Percentiles rank a stretch among this genome's conserved stretches.
Conservation (phyloP, 2,888 invertebrate species). For the Microplitis manilae region DNA sequence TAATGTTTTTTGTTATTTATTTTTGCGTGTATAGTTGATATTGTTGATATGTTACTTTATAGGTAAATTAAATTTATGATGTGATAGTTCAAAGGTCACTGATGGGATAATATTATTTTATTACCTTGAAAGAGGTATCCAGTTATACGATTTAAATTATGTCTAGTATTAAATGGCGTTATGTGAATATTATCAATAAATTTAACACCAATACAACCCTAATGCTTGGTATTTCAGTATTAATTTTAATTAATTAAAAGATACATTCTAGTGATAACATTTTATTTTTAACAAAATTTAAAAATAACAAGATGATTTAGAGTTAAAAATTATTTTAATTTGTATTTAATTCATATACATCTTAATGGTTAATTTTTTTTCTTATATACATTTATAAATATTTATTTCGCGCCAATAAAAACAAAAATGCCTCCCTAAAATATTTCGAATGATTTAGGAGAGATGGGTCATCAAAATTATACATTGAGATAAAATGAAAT, state of each 20-base stretch:
- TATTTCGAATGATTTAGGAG: too few species aligned
- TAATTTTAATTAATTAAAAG: background rate
- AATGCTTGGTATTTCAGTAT: background rate
- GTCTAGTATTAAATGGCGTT: background rate
- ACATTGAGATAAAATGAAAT: too few species aligned
- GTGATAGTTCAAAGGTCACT: background rate
- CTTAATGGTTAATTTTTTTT: too few species aligned
- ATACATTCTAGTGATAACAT: background rate
- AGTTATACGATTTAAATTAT: background rate
- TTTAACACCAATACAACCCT: background rate
- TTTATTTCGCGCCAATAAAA: too few species aligned
- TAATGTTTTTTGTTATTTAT: background rate
- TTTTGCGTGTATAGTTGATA: background rate
- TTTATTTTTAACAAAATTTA: background rate
- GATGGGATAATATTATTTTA: background rate
- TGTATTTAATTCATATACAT: too few species aligned
- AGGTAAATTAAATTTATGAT: conserved; percentile 7
- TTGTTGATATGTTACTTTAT: background rate
- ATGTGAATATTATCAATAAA: conserved; percentile 3
- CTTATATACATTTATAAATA: too few species aligned
- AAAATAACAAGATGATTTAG: background rate
- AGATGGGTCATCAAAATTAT: too few species aligned
- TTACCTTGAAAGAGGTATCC: background rate
- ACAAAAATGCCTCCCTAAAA: too few species aligned
- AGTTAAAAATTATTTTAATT: background rate